phyloP scores from a whole-genome alignment of 2,113 vertebrate species.

The Lynx canadensis region DNA sequence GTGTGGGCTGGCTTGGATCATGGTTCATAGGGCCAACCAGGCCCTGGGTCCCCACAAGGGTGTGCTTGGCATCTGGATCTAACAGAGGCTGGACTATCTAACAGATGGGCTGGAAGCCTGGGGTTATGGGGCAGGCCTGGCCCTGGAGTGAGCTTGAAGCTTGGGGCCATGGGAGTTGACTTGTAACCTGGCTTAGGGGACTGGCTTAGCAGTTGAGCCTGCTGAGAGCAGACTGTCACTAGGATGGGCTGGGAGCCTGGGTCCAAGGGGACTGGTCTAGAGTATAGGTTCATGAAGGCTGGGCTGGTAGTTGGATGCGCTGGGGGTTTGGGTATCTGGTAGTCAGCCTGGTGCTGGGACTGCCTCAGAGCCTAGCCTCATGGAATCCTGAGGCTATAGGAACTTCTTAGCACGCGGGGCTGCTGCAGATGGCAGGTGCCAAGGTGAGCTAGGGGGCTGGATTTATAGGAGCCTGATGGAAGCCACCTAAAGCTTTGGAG shows the following conservation, averaged over 20 bases:
- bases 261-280: background rate
- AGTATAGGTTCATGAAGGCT: background rate
- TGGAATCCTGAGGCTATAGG: background rate
- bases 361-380: background rate
- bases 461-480: background rate
- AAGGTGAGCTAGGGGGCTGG: background rate
- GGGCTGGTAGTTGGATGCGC: background rate
- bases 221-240: background rate
- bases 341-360: background rate
- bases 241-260: background rate
- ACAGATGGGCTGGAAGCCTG: background rate
- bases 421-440: background rate
- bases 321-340: background rate
- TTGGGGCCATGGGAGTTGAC: background rate
- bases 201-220: background rate
- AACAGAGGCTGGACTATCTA: background rate
- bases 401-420: background rate
- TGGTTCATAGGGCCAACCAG: background rate
- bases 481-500: background rate
- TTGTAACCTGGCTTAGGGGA: background rate
- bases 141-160: background rate
- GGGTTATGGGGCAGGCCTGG: background rate
- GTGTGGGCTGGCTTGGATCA: background rate
- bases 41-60: too few relatives aligned
- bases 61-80: background rate